These are phyloP conservation scores for Bos javanicus DNA, from an alignment of 2,113 vertebrate species.

Conservation along the genomic window DNA sequence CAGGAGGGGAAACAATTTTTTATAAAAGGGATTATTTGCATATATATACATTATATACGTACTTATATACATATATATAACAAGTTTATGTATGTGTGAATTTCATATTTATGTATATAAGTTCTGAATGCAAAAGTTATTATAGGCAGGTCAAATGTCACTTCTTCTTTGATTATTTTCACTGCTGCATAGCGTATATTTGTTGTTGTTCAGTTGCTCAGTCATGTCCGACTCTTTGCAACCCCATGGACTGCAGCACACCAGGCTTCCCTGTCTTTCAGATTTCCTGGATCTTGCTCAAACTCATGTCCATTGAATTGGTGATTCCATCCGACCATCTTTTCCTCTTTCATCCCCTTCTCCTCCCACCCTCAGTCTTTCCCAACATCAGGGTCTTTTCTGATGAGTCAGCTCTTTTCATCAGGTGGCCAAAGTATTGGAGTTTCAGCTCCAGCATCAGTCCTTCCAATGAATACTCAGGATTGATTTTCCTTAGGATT, in stretches of 20 bases:
- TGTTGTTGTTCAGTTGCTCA: neutral
- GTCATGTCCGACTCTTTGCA: rapidly evolving
- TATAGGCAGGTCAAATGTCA: neutral
- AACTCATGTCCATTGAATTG: neutral
- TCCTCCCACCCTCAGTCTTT: neutral
- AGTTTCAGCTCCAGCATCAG: neutral
- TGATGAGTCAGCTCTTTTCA: neutral
- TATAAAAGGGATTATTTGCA: neutral
- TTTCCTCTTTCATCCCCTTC: neutral
- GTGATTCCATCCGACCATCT: neutral
- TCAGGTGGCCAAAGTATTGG: neutral
- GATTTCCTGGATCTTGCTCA: neutral
- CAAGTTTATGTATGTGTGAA: neutral
- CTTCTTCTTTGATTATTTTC: neutral
- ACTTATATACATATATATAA: neutral
- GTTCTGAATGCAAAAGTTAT: neutral
- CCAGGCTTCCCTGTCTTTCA: neutral
- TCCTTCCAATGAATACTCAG: neutral
- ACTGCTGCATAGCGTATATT: neutral
- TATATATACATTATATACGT: neutral
- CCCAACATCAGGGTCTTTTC: neutral
- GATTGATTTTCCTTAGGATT: neutral
- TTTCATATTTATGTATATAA: neutral
- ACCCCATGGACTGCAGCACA: neutral
- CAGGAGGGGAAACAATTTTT: neutral